Evolutionary conservation across 1,140 invertebrate species (phyloP), one percentile per base, ranked within the genome.

Genomic region (Macrosteles quadrilineatus): DNA sequence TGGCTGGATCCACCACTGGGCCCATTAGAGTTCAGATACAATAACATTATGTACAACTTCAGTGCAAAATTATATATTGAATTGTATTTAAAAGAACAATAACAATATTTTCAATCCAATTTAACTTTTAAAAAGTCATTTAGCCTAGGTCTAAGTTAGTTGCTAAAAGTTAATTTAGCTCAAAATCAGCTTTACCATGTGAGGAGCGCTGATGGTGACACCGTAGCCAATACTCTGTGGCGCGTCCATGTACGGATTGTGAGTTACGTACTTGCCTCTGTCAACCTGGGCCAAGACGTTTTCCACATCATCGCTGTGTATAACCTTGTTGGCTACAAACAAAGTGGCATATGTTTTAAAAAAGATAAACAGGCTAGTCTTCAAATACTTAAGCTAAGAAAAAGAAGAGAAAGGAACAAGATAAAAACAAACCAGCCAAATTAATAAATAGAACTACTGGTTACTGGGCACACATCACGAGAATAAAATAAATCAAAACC

Each of bases 201-300:
- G 97, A 57, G 97, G 97, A 67, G 97, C 97, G 86, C 94, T 96
- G 67, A 98, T 98, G 0, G 97, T 99, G 2, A 95, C 97, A 45
- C 92, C 91, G 80, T 86, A 94, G 45, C 93, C 93, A 76, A 96
- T 96, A 36, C 87, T 85, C 81, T 95, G 95, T 0, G 96, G 96
- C 36, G 93, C 86, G 83, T 98, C 96, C 77, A 91, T 86, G 76
- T 98, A 98, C 1, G 95, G 90, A 81, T 90, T 90, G 77, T 75
- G 75, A 69, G 82, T 85, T 70, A 86, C 87, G 82, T 93, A 97
- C 75, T 93, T 85, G 72, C 87, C 91, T 77, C 97, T 84, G 80
- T 99, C 96, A 19, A 97, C 91, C 30, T 85, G 80, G 64, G 83
- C 76, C 96, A 99, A 98, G 27, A 92, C 91, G 75, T 88, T 83